phyloP scores from a whole-genome alignment of 2,797 vertebrate species.

The Pteropus rufus region DNA sequence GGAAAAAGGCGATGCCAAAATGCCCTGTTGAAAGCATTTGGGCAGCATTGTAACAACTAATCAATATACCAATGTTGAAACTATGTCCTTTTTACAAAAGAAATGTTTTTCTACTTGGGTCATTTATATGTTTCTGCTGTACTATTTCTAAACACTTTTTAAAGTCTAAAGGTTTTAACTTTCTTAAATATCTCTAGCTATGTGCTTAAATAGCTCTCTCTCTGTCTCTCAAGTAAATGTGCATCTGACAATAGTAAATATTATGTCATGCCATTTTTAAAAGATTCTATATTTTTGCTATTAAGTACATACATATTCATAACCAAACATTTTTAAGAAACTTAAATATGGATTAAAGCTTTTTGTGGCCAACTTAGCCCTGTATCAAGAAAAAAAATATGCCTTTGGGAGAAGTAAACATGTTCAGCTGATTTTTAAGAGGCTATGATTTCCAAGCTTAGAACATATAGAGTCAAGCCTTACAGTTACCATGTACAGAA shows the following conservation, averaged over 20 bases:
- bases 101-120: not conserved
- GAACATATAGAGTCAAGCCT: not conserved
- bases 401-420: not conserved
- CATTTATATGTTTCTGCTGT: not conserved
- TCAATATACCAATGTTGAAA: not conserved
- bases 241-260: not conserved
- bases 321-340: not conserved
- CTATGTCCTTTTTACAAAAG: not conserved
- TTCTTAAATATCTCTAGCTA: not conserved
- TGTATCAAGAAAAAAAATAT: not conserved
- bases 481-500: not conserved
- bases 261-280: not conserved
- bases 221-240: not conserved
- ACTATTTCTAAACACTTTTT: conserved; percentile 11
- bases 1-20: not conserved
- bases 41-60: not conserved
- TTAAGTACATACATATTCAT: not conserved
- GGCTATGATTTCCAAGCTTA: not conserved
- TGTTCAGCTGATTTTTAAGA: conserved; percentile 14
- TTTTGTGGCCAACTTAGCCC: conserved; percentile 17
- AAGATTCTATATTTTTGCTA: not conserved
- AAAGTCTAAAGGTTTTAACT: not conserved
- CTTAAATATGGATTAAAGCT: not conserved
- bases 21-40: not conserved
- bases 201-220: not conserved